Evolutionary conservation across 2,888 invertebrate species (phyloP), one percentile per base, ranked within the genome.

Genomic region (Metalampra italica): DNA sequence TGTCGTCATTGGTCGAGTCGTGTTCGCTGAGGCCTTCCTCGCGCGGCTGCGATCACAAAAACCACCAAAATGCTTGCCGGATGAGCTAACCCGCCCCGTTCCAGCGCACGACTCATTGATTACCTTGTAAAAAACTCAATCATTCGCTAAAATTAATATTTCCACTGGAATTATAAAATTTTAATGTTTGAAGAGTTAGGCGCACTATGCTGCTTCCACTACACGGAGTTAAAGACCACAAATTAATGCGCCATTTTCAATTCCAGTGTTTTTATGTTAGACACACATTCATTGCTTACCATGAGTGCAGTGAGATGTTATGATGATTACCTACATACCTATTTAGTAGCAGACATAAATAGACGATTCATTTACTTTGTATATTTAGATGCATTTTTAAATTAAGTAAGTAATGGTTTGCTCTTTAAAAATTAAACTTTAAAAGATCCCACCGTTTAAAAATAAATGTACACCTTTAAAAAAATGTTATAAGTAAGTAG

Each of bases 11-110:
- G 72, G 71, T 64, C 66, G 64, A 78, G 63, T 87, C 88, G 88
- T 88, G 88, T 78, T 68, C 68, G 57, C 66, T 56, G 77, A 82
- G 87, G 78, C 87, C 88, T 88, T 87, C 86, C 79, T 70, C 73
- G 62, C 63, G 63, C 72, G 62, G 65, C 71, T 68, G 66, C 63
- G 61, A 68, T 71, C 81, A 86, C 82, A 88, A 87, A 88, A 88
- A 88, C 82, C 78, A 80, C 82, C 83, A 77, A 83, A 85, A 86
- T 82, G 81, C 76, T 78, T 81, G 66, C 71, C 82, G 80, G 85
- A 87, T 88, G 87, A 88, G 85, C 85, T 86, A 87, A 87, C 86
- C 78, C 78, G 79, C 81, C 80, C 85, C 79, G 78, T 76, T 75
- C 78, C 61, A 75, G 66, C 70, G 80, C 86, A 87, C 87, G 87